phyloP scores from a whole-genome alignment of 2,797 vertebrate species.

The Neomorphus geoffroyi region DNA sequence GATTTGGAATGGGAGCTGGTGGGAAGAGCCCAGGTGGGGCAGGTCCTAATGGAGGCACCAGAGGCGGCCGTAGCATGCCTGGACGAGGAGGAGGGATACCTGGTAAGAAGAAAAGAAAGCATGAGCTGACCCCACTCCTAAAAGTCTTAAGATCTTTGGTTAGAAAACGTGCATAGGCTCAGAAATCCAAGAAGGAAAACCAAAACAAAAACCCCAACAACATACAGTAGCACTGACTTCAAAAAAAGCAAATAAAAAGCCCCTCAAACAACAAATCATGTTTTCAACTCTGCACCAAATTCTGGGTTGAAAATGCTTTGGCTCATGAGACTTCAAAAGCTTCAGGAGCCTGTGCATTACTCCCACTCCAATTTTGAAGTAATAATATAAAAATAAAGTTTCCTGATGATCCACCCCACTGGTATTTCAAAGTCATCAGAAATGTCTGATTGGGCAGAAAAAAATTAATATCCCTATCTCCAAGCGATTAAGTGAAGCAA shows the following conservation, averaged over 20 bases:
- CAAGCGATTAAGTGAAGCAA: not conserved
- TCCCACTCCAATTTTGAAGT: not conserved
- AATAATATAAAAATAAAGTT: not conserved
- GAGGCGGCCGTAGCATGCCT: constrained; percentile 83
- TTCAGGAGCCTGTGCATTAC: not conserved
- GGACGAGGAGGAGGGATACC: constrained; percentile 95
- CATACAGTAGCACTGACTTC: not conserved
- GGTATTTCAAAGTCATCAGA: not conserved
- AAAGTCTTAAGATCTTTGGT: not conserved
- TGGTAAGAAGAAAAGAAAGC: constrained; percentile 43
- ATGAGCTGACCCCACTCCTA: not conserved
- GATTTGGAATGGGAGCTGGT: constrained; percentile 85
- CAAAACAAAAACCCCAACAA: not conserved
- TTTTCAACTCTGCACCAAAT: not conserved
- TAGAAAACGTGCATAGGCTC: not conserved
- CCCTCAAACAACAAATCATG: too few species aligned
- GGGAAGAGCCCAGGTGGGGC: constrained; percentile 88
- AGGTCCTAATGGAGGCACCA: constrained; percentile 86
- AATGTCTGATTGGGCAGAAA: not conserved
- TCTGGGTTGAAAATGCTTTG: not conserved
- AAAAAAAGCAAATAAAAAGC: not conserved
- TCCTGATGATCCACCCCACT: not conserved
- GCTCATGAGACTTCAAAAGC: not conserved
- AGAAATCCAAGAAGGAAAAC: not conserved
- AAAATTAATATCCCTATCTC: not conserved